phyloP scores from a whole-genome alignment of 2,888 invertebrate species.

The Acronicta aceris region DNA sequence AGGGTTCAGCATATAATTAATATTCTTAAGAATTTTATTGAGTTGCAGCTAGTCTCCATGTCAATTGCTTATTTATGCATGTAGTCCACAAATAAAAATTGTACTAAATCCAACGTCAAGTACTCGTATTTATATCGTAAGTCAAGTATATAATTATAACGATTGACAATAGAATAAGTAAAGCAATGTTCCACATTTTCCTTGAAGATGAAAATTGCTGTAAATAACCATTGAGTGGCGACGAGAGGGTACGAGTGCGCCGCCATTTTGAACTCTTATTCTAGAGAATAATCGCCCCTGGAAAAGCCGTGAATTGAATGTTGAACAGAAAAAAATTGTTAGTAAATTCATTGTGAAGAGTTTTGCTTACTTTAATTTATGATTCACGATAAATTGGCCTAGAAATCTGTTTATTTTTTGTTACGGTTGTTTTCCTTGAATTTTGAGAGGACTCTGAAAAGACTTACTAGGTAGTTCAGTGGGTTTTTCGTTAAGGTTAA shows the following conservation, averaged over 20 bases:
- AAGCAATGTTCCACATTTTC: slow-evolving; percentile 51
- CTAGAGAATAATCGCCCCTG: slow-evolving; percentile 70
- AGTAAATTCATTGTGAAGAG: slow-evolving; percentile 3
- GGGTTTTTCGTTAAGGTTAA: not conserved
- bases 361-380: slow-evolving; percentile 3
- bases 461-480: not conserved
- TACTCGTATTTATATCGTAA: too few species aligned
- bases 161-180: slow-evolving; percentile 30
- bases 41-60: too few species aligned
- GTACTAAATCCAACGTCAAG: too few species aligned
- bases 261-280: slow-evolving; percentile 65
- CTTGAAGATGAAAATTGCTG: slow-evolving; percentile 66
- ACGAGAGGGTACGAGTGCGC: slow-evolving; percentile 54
- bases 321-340: slow-evolving; percentile 43
- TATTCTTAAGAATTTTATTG: too few species aligned
- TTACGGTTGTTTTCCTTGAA: not conserved
- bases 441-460: slow-evolving; percentile 1
- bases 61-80: too few species aligned
- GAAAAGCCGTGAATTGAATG: slow-evolving; percentile 55
- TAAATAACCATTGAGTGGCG: slow-evolving; percentile 72
- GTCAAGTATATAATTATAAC: slow-evolving; percentile 35
- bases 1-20: too few species aligned
- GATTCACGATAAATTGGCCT: not conserved
- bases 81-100: too few species aligned
- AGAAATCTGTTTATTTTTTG: too few species aligned